Evolutionary conservation across 2,797 vertebrate genomes (phyloP).

Genomic region (Mus caroli): DNA sequence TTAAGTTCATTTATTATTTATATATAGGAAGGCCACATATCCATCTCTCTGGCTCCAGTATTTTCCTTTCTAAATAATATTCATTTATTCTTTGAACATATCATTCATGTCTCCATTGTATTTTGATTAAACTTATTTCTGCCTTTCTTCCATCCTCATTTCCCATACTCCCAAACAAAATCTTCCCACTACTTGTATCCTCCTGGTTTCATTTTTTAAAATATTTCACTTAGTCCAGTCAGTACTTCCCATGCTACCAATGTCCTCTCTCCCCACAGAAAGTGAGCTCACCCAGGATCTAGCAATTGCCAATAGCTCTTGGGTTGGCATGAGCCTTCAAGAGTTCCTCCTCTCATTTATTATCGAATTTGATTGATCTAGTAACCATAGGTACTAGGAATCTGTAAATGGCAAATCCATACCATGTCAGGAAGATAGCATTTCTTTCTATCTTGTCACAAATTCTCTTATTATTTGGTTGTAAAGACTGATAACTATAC

Average conservation of each 20-base stretch:
- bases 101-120: not conserved
- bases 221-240: not conserved
- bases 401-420: not conserved
- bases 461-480: not conserved
- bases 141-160: not conserved
- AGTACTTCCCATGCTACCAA: too few relatives aligned
- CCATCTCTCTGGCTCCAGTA: not conserved
- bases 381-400: not conserved
- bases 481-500: not conserved
- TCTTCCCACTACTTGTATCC: fast-evolving
- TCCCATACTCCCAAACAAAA: too few relatives aligned
- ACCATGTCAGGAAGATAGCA: too few relatives aligned
- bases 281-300: not conserved
- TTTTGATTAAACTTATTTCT: not conserved
- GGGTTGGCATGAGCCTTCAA: not conserved
- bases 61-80: not conserved
- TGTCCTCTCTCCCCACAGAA: not conserved
- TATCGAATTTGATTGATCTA: not conserved
- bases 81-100: not conserved
- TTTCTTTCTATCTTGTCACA: not conserved
- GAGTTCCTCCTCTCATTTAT: not conserved
- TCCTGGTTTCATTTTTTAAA: not conserved
- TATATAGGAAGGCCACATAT: not conserved
- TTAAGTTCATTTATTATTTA: not conserved
- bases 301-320: not conserved